Percentiles rank a stretch among this genome's conserved stretches.
Evolutionary conservation across 2,888 invertebrate genomes (phyloP).

Genomic region (Dynastes tityus): DNA sequence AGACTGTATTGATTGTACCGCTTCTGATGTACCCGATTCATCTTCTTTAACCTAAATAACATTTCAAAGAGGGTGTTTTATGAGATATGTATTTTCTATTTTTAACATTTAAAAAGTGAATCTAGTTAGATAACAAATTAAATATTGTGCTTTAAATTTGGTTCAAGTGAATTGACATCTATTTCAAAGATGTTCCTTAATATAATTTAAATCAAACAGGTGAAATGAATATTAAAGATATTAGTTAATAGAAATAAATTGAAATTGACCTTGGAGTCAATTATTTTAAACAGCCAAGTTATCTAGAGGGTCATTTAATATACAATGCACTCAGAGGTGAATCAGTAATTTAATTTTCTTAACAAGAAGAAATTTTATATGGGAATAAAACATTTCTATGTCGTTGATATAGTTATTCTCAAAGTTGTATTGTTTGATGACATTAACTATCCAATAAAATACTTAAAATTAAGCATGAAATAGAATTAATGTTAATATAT

Average conservation of each 20-base stretch:
- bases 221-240: not conserved
- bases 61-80: not conserved
- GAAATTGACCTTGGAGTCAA: constrained; percentile 34
- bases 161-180: not conserved
- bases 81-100: no score
- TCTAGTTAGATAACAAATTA: no score
- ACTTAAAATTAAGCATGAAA: no score
- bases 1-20: constrained; percentile 90
- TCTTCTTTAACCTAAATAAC: constrained; percentile 88
- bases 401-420: no score
- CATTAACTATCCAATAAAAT: no score
- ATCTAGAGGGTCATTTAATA: not conserved
- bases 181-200: not conserved
- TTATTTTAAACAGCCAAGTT: constrained; percentile 9
- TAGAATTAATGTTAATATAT: no score
- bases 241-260: constrained; percentile 31
- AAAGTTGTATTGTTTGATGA: no score
- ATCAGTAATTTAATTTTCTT: constrained; percentile 7
- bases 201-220: no score
- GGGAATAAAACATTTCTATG: no score
- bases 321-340: constrained; percentile 1
- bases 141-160: no score
- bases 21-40: constrained; percentile 92
- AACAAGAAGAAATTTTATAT: not conserved
- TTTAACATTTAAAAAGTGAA: no score